Evolutionary conservation across 1,140 invertebrate species (phyloP), one percentile per base, ranked within the genome.

Genomic region (Zaprionus gabonicus): DNA sequence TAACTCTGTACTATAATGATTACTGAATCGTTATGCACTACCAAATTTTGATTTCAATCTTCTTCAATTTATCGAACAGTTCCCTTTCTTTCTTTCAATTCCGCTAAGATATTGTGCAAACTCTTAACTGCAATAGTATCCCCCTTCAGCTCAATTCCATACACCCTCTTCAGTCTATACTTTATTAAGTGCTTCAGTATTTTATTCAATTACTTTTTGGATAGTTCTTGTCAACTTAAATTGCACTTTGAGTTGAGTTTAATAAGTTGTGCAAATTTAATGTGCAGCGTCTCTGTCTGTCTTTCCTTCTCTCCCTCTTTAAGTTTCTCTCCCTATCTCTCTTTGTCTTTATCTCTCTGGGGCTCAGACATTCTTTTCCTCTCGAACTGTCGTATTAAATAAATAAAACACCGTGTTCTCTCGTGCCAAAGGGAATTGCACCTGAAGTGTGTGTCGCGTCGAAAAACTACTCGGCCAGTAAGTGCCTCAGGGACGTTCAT

Each of bases 391-490:
- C 46, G 46, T 51, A 51, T 51, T 53, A 78, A 74, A 81, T 79
- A 82, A 83, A 72, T 55, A 55, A 71, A 71, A 17, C 55, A 28
- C 38, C 57, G 1, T 74, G 49, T 25, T 53, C 17, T 53, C 25
- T 25, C 28, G 5, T 63, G 27, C 71, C 71, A 56, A 13, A 15
- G 71, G 51, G 71, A 74, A 9, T 69, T 46, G 28, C 27, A 60
- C 57, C 56, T 51, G 46, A 20, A 23, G 46, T 25, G 46, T 23
- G 62, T 62, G 49, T 70, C 46, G 9, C 46, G 46, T 20, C 46
- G 46, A 25, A 70, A 46, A 62, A 70, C 49, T 58, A 70, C 57
- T 27, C 12, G 53, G 25, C 12, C 13, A 23, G 46, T 38, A 46
- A 62, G 60, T 57, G 57, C 46, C 27, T 28, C 46, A 51, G 46